Conservation (phyloP, 2,888 invertebrate species). For the Apocheima hispidaria region DNA sequence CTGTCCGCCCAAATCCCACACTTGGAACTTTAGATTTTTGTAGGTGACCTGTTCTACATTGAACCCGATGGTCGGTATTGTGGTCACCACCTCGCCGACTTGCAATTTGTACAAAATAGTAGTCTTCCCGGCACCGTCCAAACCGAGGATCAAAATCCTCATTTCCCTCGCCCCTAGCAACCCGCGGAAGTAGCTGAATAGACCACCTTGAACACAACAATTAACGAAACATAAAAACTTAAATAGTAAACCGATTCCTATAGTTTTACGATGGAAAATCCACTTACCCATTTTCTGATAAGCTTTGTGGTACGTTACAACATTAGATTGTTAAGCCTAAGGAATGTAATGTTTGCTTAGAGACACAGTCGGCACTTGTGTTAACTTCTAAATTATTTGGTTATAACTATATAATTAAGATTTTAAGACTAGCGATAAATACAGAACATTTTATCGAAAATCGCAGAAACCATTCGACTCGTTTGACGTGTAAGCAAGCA, state of each 20-base stretch:
- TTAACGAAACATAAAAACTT: slow-evolving; percentile 32
- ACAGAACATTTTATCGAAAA: slow-evolving; percentile 65
- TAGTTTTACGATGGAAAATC: slow-evolving; percentile 51
- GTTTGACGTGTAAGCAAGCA: slow-evolving; percentile 76
- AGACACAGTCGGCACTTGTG: slow-evolving; percentile 53
- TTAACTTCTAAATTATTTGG: slow-evolving; percentile 48
- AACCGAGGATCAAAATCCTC: slow-evolving; percentile 98
- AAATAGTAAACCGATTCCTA: slow-evolving; percentile 43
- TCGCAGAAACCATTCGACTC: slow-evolving; percentile 42
- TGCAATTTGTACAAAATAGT: slow-evolving; percentile 99
- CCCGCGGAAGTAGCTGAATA: slow-evolving; percentile 98
- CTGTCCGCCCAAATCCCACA: slow-evolving; percentile 99
- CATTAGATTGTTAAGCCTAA: slow-evolving; percentile 69
- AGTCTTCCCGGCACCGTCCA: slow-evolving; percentile 99
- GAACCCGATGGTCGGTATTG: slow-evolving; percentile 99
- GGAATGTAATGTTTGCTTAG: slow-evolving; percentile 61
- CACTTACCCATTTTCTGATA: slow-evolving; percentile 80
- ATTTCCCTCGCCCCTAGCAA: slow-evolving; percentile 98
- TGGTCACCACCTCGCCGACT: slow-evolving; percentile 99
- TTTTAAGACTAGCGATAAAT: slow-evolving; percentile 53
- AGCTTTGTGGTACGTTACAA: slow-evolving; percentile 70
- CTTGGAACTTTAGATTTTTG: slow-evolving; percentile 99
- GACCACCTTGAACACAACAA: slow-evolving; percentile 90
- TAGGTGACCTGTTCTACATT: slow-evolving; percentile 99
- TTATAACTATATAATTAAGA: slow-evolving; percentile 48